Percentiles rank a stretch among this genome's conserved stretches.
phyloP scores from a whole-genome alignment of 2,113 vertebrate genomes.

The Albula goreensis region DNA sequence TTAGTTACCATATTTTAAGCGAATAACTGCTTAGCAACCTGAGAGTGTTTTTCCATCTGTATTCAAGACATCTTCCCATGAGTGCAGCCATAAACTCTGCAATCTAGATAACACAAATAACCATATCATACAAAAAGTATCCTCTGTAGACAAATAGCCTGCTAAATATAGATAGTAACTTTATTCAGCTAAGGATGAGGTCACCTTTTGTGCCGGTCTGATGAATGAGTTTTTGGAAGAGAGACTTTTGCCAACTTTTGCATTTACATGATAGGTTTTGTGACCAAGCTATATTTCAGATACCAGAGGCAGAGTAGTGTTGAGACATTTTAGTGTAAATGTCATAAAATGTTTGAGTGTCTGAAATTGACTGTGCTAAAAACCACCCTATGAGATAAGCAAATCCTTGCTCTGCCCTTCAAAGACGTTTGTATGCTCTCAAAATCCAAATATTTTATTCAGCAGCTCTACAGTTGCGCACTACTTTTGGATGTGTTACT shows the following conservation, averaged over 20 bases:
- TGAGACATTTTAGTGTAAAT: not conserved
- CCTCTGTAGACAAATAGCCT: not conserved
- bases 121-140: not conserved
- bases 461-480: not conserved
- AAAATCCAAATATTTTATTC: not conserved
- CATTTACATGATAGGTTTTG: not conserved
- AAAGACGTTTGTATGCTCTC: not conserved
- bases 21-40: slow-evolving; percentile 26
- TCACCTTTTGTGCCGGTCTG: not conserved
- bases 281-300: not conserved
- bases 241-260: not conserved
- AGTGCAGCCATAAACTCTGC: not conserved
- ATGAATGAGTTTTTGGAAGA: not conserved
- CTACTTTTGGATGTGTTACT: not conserved
- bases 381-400: not conserved
- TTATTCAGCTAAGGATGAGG: not conserved
- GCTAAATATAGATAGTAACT: not conserved
- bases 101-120: not conserved
- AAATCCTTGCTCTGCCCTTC: not conserved
- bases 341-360: not conserved
- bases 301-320: not conserved
- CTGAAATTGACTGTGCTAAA: not conserved
- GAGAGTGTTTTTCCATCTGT: slow-evolving; percentile 10
- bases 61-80: slow-evolving; percentile 4
- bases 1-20: slow-evolving; percentile 16